Evolutionary conservation across 2,113 vertebrate species (phyloP).

Genomic region (Cheirogaleus medius): DNA sequence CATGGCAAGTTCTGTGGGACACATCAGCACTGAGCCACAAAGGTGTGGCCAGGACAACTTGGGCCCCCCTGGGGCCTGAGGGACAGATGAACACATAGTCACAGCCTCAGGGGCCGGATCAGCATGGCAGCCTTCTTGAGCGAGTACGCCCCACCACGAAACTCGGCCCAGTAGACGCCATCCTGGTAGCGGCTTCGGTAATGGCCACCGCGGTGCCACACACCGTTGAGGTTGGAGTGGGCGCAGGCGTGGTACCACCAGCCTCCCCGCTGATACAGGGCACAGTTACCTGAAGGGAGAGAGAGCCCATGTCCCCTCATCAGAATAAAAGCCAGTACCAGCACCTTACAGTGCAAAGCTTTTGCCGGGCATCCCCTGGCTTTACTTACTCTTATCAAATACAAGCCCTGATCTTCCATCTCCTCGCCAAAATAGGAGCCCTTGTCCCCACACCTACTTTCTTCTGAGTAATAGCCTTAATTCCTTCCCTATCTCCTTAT

Average conservation of each 20-base stretch:
- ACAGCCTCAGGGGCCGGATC: conserved; percentile 85
- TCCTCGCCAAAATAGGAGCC: conserved; percentile 42
- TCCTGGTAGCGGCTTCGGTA: conserved; percentile 94
- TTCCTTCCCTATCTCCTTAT: background rate
- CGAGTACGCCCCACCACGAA: conserved; percentile 93
- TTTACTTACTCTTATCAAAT: background rate
- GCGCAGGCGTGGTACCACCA: conserved; percentile 97
- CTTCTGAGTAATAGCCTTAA: conserved; percentile 33
- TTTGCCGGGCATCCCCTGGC: background rate
- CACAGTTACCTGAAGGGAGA: conserved; percentile 90
- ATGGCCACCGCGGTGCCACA: conserved; percentile 94
- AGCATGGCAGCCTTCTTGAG: conserved; percentile 92
- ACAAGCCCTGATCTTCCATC: background rate
- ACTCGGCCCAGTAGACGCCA: conserved; percentile 94
- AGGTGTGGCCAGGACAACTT: background rate
- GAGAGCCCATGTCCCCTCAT: background rate
- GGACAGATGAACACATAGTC: background rate
- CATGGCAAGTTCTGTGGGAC: background rate
- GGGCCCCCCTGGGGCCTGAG: background rate
- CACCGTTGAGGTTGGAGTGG: conserved; percentile 93
- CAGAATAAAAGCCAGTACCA: conserved; percentile 15
- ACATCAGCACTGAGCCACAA: background rate
- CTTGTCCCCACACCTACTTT: background rate
- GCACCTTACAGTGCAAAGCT: background rate
- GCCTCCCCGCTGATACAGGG: conserved; percentile 93